A percentile compares a stretch with the other conserved stretches of the same genome.
Evolutionary conservation across 2,888 invertebrate genomes (phyloP).

Genomic region (Cynaeus angustus): DNA sequence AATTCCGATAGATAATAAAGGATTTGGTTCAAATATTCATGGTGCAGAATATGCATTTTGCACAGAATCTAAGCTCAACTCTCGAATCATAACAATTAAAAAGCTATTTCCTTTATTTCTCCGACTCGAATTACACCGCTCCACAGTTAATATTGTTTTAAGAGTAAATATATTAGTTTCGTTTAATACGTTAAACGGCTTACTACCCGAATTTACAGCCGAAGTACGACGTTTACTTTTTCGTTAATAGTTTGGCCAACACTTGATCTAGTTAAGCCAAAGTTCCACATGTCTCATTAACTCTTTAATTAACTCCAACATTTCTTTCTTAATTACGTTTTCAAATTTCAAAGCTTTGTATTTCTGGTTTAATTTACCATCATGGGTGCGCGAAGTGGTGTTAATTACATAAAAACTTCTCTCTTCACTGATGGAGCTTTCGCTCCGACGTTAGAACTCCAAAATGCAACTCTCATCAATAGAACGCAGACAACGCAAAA

Average conservation of each 20-base stretch:
- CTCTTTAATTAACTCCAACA: constrained; percentile 11
- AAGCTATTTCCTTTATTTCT: constrained; percentile 21
- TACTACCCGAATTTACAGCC: neutral
- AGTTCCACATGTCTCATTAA: constrained; percentile 17
- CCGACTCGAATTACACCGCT: constrained; percentile 5
- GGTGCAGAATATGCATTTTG: constrained; percentile 32
- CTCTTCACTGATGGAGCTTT: constrained; percentile 5
- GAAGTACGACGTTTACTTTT: neutral
- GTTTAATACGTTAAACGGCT: neutral
- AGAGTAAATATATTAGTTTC: constrained; percentile 10
- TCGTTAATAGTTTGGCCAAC: neutral
- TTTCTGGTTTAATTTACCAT: constrained; percentile 22
- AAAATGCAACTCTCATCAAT: constrained; percentile 19
- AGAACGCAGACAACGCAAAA: neutral
- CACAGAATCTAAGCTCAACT: constrained; percentile 22
- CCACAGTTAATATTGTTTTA: constrained; percentile 27
- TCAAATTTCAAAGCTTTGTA: constrained; percentile 20
- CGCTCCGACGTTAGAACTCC: constrained; percentile 4
- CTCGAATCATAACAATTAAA: constrained; percentile 28
- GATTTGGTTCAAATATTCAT: constrained; percentile 36
- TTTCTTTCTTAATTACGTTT: constrained; percentile 31
- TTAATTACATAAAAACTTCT: constrained; percentile 29
- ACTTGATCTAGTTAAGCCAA: constrained; percentile 14
- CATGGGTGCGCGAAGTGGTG: constrained; percentile 18
- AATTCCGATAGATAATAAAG: constrained; percentile 29